Evolutionary conservation across 35 echinoderm and acorn worm species (phyloP), one percentile per base, ranked within the genome.

Genomic region (Heliocidaris tuberculata): DNA sequence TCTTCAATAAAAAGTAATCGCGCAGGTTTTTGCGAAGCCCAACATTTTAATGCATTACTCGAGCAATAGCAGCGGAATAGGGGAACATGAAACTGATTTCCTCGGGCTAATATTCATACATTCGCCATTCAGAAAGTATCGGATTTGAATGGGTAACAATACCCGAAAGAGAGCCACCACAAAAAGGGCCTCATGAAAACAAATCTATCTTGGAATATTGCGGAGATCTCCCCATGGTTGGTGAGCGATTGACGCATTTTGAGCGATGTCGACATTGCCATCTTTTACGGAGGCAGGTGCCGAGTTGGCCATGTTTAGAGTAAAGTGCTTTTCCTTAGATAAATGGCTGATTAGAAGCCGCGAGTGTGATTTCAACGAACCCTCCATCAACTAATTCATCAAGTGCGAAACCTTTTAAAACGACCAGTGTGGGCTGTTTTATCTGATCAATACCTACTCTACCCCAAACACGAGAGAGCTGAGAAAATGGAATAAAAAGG

Each of bases 291-390:
- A 48, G 87, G 87, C 87, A 89, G 87, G 87, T 89, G 87, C 87
- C 87, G 47, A 89, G 47, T 89, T 89, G 31, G 47, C 31, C 87
- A 89, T 89, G 87, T 89, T 89, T 89, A 89, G 87, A 89, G 87
- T 32, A 89, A 89, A 89, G 87, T 89, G 87, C 87, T 89, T 48
- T 78, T 89, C 87, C 87, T 89, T 48, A 89, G 87, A 89, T 89
- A 89, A 89, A 89, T 89, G 31, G 87, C 87, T 89, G 87, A 89
- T 89, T 89, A 89, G 87, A 89, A 89, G 47, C 87, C 87, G 87
- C 87, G 87, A 32, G 87, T 89, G 87, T 48, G 47, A 89, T 89
- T 89, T 89, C 87, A 47, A 48, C 87, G 87, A 47, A 78, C 47
- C 87, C 24, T 89, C 87, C 31, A 89, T 89, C 87, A 89, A 89